phyloP scores from a whole-genome alignment of 2,888 invertebrate species.

The Clostera curtula region DNA sequence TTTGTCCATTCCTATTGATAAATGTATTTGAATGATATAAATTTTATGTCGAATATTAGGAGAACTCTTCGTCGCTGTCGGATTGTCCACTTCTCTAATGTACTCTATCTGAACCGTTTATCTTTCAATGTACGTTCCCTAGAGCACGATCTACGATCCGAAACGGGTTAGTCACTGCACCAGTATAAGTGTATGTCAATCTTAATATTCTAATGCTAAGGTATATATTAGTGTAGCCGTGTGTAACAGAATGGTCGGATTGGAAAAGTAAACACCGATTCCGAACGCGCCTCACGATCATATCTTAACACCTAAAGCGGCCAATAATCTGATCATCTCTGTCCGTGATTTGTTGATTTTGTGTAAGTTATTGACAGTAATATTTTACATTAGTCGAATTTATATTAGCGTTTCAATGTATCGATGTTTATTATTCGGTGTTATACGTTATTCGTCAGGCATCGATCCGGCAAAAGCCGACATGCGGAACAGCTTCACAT shows the following conservation, averaged over 20 bases:
- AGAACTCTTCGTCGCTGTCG: constrained; percentile 43
- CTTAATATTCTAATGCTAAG: constrained; percentile 50
- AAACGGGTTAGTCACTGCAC: constrained; percentile 42
- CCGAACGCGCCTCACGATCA: constrained; percentile 5
- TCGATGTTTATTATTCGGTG: constrained; percentile 42
- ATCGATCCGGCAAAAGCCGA: constrained; percentile 9
- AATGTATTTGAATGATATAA: constrained; percentile 29
- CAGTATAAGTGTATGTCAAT: constrained; percentile 49
- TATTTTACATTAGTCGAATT: constrained; percentile 29
- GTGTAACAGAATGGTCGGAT: constrained; percentile 47
- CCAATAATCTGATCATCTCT: constrained; percentile 42
- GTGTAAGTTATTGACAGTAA: constrained; percentile 43
- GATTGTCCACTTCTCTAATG: constrained; percentile 46
- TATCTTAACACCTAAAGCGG: constrained; percentile 4
- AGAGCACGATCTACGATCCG: constrained; percentile 25
- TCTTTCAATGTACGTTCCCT: constrained; percentile 25
- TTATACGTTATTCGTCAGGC: constrained; percentile 32
- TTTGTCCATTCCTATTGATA: constrained; percentile 52
- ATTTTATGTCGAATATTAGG: constrained; percentile 24
- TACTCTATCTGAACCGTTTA: constrained; percentile 44
- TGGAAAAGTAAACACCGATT: constrained; percentile 11
- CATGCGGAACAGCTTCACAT: no score
- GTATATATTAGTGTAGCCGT: constrained; percentile 44
- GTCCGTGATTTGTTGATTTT: constrained; percentile 28
- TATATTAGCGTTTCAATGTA: constrained; percentile 35